Conservation (phyloP, 2,113 vertebrate species). For the Poeciliopsis prolifica region DNA sequence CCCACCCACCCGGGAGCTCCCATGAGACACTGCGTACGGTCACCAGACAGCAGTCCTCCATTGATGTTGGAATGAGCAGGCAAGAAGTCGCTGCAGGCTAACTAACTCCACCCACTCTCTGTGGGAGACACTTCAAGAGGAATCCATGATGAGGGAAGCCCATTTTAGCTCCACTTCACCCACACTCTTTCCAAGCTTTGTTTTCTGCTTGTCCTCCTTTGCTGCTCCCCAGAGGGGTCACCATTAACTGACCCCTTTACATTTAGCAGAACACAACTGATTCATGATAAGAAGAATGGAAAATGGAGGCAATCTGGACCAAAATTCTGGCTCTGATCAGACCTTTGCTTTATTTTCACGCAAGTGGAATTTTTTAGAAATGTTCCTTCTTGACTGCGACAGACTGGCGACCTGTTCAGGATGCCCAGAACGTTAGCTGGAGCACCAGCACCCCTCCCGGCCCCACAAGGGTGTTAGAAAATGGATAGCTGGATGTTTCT, state of each 20-base stretch:
- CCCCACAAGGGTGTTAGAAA: no score
- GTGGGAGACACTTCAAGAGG: constrained; percentile 61
- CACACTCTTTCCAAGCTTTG: constrained; percentile 25
- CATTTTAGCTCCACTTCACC: constrained; percentile 36
- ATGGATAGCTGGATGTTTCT: no score
- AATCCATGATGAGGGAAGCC: constrained; percentile 55
- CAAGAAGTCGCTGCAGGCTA: constrained; percentile 3
- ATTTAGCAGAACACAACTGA: neutral
- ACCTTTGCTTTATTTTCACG: neutral
- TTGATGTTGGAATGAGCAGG: constrained; percentile 48
- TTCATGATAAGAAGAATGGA: neutral
- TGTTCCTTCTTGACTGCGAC: neutral
- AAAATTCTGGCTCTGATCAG: no score
- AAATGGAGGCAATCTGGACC: no score
- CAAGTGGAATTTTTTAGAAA: neutral
- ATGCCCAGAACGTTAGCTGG: no score
- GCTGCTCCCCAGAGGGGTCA: constrained; percentile 50
- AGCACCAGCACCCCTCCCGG: no score
- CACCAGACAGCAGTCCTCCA: constrained; percentile 54
- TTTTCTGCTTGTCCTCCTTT: constrained; percentile 41
- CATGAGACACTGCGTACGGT: constrained; percentile 28
- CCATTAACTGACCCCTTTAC: constrained; percentile 47
- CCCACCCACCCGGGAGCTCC: constrained; percentile 2
- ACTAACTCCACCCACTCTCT: constrained; percentile 53
- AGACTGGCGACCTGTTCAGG: no score